These are phyloP conservation scores for Ibidorhyncha struthersii DNA, from an alignment of 2,113 vertebrate genomes.

Conservation along the genomic window DNA sequence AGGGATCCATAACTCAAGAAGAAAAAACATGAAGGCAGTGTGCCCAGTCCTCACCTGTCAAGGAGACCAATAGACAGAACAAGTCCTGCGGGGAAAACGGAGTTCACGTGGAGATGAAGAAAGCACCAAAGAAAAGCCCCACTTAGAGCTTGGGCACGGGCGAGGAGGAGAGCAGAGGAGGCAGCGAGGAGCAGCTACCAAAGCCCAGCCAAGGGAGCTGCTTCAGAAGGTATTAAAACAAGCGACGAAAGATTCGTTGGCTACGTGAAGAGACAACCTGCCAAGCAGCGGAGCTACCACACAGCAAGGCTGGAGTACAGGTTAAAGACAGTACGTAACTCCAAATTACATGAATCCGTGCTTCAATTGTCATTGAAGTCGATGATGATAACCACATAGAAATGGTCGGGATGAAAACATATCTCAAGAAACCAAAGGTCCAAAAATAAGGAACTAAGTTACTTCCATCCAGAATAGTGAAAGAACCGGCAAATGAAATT, in stretches of 20 bases:
- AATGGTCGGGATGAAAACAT: not conserved
- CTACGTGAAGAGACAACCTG: not conserved
- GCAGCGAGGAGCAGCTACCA: not conserved
- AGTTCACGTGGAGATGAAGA: not conserved
- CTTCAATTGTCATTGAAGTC: not conserved
- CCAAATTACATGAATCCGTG: not conserved
- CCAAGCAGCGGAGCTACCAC: not conserved
- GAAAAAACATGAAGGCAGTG: rapidly evolving
- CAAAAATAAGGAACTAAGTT: not conserved
- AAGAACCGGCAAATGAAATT: not conserved
- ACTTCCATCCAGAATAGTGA: not conserved
- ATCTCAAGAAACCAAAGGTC: not conserved
- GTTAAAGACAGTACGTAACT: not conserved
- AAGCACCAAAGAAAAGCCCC: not conserved
- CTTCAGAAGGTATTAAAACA: not conserved
- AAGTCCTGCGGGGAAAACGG: not conserved
- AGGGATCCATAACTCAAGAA: not conserved
- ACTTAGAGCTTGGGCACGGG: not conserved
- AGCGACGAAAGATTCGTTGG: not conserved
- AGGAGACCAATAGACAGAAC: not conserved
- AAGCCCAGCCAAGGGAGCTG: not conserved
- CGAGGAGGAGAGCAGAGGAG: not conserved
- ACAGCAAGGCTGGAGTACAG: not conserved
- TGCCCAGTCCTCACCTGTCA: not conserved
- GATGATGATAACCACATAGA: not conserved